phyloP scores from a whole-genome alignment of 2,113 vertebrate species.

The Megaceryle maxima region DNA sequence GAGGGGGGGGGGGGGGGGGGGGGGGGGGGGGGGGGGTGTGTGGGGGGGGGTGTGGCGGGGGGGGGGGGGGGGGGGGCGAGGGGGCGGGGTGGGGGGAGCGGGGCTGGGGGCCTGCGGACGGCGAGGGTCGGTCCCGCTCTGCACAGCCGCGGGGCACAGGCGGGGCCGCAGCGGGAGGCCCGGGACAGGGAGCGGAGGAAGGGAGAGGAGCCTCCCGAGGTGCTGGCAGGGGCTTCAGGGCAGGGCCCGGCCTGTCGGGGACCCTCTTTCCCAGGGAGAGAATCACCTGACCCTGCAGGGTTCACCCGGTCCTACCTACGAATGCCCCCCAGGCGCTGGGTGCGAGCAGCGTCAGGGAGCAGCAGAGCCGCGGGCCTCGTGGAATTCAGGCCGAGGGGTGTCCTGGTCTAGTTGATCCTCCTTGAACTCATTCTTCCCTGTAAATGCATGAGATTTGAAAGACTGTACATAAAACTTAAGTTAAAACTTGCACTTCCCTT shows the following conservation, averaged over 20 bases:
- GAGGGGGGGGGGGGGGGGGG: too few relatives aligned
- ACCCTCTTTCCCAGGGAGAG: too few relatives aligned
- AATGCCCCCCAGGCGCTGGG: too few relatives aligned
- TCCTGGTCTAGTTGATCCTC: rapidly evolving
- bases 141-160: not conserved
- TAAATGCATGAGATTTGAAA: not conserved
- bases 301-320: not conserved
- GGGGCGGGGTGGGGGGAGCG: too few relatives aligned
- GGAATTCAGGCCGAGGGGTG: rapidly evolving
- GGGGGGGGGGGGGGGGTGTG: too few relatives aligned
- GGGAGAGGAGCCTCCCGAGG: not conserved
- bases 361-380: rapidly evolving
- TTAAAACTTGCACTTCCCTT: rapidly evolving
- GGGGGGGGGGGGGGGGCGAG: too few relatives aligned
- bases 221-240: not conserved
- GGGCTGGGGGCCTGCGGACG: rapidly evolving
- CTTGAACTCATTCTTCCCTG: too few relatives aligned
- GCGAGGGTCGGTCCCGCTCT: rapidly evolving
- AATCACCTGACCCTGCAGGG: rapidly evolving
- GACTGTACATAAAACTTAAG: not conserved
- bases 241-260: not conserved
- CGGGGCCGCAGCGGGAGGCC: not conserved
- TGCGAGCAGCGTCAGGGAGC: not conserved
- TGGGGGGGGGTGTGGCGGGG: too few relatives aligned
- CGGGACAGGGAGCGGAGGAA: not conserved